phyloP scores from a whole-genome alignment of 30 jellyfish, hydroid and myxozoan genomes.

The Morbakka virulenta region DNA sequence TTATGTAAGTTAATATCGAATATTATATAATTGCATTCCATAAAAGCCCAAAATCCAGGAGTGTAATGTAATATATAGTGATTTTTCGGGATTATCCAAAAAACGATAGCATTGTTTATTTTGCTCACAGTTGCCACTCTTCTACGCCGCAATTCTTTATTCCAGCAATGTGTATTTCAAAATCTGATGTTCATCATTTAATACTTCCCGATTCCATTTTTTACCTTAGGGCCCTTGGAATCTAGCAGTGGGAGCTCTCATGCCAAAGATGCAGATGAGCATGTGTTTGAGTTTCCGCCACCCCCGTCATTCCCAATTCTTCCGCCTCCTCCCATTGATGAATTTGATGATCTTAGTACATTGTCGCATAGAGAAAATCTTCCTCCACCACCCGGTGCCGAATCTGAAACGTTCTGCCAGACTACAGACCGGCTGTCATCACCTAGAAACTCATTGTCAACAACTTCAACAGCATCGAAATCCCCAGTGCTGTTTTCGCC shows the following conservation, averaged over 20 bases:
- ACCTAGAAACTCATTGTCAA: slow-evolving; percentile 24
- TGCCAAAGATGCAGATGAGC: not conserved
- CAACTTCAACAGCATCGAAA: slow-evolving; percentile 5
- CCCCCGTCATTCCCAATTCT: slow-evolving; percentile 9
- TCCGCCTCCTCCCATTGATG: slow-evolving; percentile 69
- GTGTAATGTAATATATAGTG: not conserved
- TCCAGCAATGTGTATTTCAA: too few species aligned
- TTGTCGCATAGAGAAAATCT: slow-evolving; percentile 37
- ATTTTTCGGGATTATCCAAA: not conserved
- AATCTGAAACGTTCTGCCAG: slow-evolving; percentile 2
- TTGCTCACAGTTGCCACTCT: too few species aligned
- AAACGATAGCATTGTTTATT: too few species aligned
- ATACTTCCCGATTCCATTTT: too few species aligned
- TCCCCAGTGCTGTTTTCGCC: not conserved
- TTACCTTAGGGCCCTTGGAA: too few species aligned
- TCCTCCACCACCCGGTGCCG: slow-evolving; percentile 62
- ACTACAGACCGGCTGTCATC: slow-evolving; percentile 13
- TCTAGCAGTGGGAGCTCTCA: too few species aligned
- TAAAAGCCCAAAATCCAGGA: not conserved
- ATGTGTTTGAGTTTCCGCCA: not conserved
- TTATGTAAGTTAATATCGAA: not conserved
- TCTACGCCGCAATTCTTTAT: too few species aligned
- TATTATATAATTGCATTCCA: not conserved
- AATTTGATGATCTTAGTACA: slow-evolving; percentile 10
- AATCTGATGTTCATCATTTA: too few species aligned